These are phyloP conservation scores for Pseudomyrmex dendroicus DNA, from an alignment of 1,140 invertebrate genomes.

Conservation along the genomic window DNA sequence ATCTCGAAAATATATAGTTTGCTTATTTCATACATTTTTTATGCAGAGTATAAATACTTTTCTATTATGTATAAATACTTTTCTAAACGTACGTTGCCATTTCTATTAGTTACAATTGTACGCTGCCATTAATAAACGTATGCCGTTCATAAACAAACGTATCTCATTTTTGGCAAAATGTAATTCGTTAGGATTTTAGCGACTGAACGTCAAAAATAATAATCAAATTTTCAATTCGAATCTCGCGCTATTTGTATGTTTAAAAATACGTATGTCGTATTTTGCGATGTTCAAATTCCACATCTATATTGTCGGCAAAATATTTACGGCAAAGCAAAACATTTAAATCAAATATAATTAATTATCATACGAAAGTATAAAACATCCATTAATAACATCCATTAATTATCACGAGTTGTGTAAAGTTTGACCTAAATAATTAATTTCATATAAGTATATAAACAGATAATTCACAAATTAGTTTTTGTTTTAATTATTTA, in stretches of 20 bases:
- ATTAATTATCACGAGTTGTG: neutral
- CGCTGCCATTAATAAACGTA: neutral
- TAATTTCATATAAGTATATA: neutral
- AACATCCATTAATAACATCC: neutral
- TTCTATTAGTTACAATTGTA: neutral
- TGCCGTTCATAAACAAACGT: neutral
- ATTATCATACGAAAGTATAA: neutral
- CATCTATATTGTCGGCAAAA: neutral
- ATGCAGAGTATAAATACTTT: neutral
- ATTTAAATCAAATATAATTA: neutral
- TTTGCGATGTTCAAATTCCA: neutral
- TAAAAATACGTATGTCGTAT: neutral
- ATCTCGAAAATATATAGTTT: neutral
- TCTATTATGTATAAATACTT: neutral
- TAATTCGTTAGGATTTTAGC: neutral
- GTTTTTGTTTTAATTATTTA: no score
- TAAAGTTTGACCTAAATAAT: neutral
- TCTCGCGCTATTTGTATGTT: neutral
- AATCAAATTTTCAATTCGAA: neutral
- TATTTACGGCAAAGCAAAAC: neutral
- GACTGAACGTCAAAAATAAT: conserved; percentile 15
- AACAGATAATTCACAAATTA: no score
- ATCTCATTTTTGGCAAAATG: conserved; percentile 13
- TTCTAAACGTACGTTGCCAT: neutral
- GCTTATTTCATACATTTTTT: neutral